Conservation (phyloP, 1,140 invertebrate species). For the Philotrypesis tridentata region DNA sequence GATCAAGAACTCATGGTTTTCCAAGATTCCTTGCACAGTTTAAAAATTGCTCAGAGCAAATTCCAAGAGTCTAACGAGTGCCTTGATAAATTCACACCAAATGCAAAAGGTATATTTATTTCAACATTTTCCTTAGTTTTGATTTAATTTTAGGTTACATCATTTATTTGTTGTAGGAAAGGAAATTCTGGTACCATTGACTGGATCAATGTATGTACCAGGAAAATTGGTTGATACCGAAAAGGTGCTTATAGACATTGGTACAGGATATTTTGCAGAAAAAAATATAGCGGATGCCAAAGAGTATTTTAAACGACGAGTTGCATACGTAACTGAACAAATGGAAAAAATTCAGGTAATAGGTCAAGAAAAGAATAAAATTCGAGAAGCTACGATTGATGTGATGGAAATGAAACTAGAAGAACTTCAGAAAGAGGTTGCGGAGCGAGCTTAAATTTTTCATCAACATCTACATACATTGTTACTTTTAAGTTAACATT, state of each 20-base stretch:
- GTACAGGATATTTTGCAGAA: slow-evolving; percentile 96
- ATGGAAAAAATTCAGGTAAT: slow-evolving; percentile 94
- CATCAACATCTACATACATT: background rate
- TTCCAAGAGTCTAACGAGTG: slow-evolving; percentile 91
- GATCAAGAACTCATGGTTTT: slow-evolving; percentile 91
- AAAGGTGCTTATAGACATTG: slow-evolving; percentile 93
- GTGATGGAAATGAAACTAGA: slow-evolving; percentile 82
- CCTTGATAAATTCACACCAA: slow-evolving; percentile 85
- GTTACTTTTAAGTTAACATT: background rate
- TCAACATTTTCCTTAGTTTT: background rate
- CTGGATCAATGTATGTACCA: slow-evolving; percentile 95
- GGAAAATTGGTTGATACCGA: slow-evolving; percentile 87
- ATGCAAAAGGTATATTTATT: slow-evolving; percentile 77
- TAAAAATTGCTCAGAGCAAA: slow-evolving; percentile 92
- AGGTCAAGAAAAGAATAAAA: slow-evolving; percentile 88
- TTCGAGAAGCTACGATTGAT: slow-evolving; percentile 85
- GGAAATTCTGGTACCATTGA: slow-evolving; percentile 91
- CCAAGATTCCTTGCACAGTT: slow-evolving; percentile 89
- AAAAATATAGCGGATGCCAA: slow-evolving; percentile 88
- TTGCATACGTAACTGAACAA: slow-evolving; percentile 92
- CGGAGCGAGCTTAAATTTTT: slow-evolving; percentile 51
- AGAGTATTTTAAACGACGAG: slow-evolving; percentile 94
- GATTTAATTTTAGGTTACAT: slow-evolving; percentile 1
- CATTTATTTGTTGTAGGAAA: slow-evolving; percentile 69
- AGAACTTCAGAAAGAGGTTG: slow-evolving; percentile 57